phyloP scores from a whole-genome alignment of 2,888 invertebrate genomes.

The Chrysomela aeneicollis region DNA sequence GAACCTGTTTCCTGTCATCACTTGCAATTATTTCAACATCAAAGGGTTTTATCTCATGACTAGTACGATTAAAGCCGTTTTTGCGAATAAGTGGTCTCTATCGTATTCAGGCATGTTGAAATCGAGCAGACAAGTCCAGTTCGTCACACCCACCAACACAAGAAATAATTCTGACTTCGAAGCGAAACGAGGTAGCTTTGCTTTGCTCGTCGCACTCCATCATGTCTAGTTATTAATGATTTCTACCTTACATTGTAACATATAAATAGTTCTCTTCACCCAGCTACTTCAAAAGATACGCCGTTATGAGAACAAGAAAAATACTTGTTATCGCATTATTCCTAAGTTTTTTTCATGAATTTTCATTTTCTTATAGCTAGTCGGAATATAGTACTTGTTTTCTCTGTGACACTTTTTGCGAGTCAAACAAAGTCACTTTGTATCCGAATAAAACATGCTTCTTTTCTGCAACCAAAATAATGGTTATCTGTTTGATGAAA shows the following conservation, averaged over 20 bases:
- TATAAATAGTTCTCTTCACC: neutral
- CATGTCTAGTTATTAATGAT: neutral
- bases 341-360: no score
- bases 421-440: no score
- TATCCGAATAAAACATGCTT: no score
- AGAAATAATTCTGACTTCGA: neutral
- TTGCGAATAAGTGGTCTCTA: slow-evolving; percentile 11
- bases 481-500: no score
- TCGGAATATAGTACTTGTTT: no score
- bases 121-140: slow-evolving; percentile 8
- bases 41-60: slow-evolving; percentile 23
- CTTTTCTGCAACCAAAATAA: no score
- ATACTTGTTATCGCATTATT: neutral
- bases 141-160: slow-evolving; percentile 15
- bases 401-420: no score
- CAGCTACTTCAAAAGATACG: neutral
- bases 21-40: slow-evolving; percentile 33
- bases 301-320: neutral
- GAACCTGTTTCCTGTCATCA: slow-evolving; percentile 35
- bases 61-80: slow-evolving; percentile 13
- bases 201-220: neutral
- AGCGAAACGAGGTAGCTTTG: neutral
- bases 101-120: slow-evolving; percentile 20
- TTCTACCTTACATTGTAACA: neutral
- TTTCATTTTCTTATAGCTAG: no score